phyloP scores from a whole-genome alignment of 2,888 invertebrate genomes.

The Petrolisthes cinctipes region DNA sequence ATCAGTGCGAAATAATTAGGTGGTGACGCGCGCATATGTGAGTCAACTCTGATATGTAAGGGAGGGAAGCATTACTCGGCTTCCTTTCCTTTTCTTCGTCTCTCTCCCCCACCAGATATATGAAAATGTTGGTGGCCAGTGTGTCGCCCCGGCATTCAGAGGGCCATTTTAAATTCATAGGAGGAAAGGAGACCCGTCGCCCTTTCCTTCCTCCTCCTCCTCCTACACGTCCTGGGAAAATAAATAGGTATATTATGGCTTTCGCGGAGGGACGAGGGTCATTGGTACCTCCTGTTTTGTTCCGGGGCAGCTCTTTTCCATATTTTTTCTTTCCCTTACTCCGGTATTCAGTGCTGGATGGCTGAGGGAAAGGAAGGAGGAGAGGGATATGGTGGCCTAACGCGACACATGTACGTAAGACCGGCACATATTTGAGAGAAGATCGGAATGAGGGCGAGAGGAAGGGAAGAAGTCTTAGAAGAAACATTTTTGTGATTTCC shows the following conservation, averaged over 20 bases:
- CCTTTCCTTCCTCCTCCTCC: not conserved
- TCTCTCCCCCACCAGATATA: not conserved
- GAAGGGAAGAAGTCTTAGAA: no score
- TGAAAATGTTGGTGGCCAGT: conserved; percentile 12
- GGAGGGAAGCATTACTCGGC: not conserved
- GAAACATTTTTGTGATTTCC: no score
- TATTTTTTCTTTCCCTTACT: not conserved
- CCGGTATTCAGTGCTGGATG: no score
- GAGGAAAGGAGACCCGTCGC: not conserved
- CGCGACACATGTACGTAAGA: no score
- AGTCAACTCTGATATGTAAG: not conserved
- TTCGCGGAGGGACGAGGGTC: not conserved
- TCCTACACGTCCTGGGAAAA: conserved; percentile 5
- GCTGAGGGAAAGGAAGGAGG: no score
- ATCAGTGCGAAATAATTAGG: no score
- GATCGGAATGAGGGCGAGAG: no score
- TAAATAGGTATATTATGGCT: conserved; percentile 34
- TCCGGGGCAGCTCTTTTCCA: not conserved
- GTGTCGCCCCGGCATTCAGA: conserved; percentile 31
- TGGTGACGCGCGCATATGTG: not conserved
- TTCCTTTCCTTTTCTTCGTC: not conserved
- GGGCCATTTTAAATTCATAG: conserved; percentile 41
- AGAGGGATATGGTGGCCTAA: no score
- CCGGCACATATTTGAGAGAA: no score
- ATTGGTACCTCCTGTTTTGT: not conserved